Base-by-base conservation (phyloP, 2,113 vertebrate species). In the Hyaena hyaena region DNA sequence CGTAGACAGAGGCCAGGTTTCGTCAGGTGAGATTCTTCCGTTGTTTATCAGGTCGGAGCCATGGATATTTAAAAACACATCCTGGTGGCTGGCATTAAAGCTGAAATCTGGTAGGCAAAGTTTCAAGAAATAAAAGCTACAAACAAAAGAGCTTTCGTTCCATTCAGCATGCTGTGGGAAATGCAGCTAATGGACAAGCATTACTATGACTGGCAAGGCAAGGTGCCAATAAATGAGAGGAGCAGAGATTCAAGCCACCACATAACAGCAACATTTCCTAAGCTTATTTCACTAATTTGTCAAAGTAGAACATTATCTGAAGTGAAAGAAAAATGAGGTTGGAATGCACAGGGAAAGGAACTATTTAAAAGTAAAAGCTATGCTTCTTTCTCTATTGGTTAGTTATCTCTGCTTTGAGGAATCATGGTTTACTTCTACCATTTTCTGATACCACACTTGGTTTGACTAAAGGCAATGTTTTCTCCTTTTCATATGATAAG, bases 61-160 rank as follows among this genome's bases (percentile, higher is more conserved):
- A 87, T 21, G 50, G 93, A 85, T 96, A 97, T 98, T 98, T 97
- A 98, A 96, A 97, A 98, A 97, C 90, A 96, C 73, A 93, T 91
- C 53, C 89, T 77, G 33, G 74, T 80, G 53, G 76, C 66, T 96
- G 53, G 73, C 88, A 96, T 83, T 93, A 96, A 76, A 83, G 90
- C 68, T 97, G 82, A 95, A 97, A 97, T 89, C 63, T 96, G 88
- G 92, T 97, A 96, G 97, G 97, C 97, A 98, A 95, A 85, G 96
- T 96, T 98, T 98, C 97, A 98, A 98, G 96, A 97, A 98, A 97
- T 98, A 98, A 98, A 96, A 98, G 98, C 97, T 98, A 95, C 24
- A 89, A 97, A 90, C 93, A 83, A 98, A 97, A 94, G 87, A 91
- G 96, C 94, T 96, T 95, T 68, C 33, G 50, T 94, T 97, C 97